phyloP scores from a whole-genome alignment of 2,888 invertebrate species.

The Gari tellinella region DNA sequence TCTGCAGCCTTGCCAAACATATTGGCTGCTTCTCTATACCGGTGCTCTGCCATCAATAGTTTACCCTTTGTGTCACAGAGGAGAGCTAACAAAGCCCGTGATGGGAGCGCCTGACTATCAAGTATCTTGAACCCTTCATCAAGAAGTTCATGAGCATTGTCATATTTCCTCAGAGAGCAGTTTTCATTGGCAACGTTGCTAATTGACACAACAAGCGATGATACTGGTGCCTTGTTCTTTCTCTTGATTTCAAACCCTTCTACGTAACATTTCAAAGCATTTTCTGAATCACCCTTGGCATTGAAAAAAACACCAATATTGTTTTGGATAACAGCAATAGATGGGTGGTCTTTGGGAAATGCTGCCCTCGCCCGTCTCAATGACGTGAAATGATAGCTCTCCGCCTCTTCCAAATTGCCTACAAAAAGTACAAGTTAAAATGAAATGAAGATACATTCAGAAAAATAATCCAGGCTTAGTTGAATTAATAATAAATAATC shows the following conservation, averaged over 20 bases:
- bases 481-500: no score
- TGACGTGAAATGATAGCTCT: constrained; percentile 47
- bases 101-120: constrained; percentile 11
- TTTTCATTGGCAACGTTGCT: constrained; percentile 59
- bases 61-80: constrained; percentile 32
- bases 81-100: background rate
- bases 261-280: constrained; percentile 56
- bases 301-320: constrained; percentile 66
- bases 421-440: background rate
- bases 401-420: constrained; percentile 59
- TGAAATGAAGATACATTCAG: background rate
- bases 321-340: constrained; percentile 54
- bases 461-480: no score
- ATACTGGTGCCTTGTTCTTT: constrained; percentile 42
- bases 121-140: constrained; percentile 39
- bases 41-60: constrained; percentile 8
- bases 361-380: constrained; percentile 22
- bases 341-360: constrained; percentile 33
- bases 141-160: constrained; percentile 31
- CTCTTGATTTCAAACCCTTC: constrained; percentile 55
- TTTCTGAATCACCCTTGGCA: constrained; percentile 48
- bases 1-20: constrained; percentile 44
- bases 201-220: constrained; percentile 51
- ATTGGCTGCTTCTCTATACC: constrained; percentile 20
- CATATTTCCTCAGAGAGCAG: constrained; percentile 12